These are phyloP conservation scores for Myioborus miniatus DNA, from an alignment of 2,797 vertebrate species.

Conservation along the genomic window DNA sequence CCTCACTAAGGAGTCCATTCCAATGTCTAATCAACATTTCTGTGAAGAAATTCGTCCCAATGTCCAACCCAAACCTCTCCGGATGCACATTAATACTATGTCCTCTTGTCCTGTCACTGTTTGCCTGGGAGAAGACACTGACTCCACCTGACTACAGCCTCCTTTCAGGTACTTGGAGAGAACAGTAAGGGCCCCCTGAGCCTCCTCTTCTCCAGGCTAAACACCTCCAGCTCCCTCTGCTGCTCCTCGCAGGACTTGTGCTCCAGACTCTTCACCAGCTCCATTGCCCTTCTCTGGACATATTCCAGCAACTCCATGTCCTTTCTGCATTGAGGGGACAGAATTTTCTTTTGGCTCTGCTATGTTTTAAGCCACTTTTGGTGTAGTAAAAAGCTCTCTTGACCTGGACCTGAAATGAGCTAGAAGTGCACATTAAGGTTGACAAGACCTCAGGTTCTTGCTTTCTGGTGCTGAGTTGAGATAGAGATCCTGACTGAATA, in stretches of 20 bases:
- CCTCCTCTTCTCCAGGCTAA: not conserved
- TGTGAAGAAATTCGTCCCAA: not conserved
- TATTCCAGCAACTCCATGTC: fast-evolving
- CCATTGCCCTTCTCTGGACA: not conserved
- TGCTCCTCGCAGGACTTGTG: not conserved
- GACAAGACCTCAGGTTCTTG: not conserved
- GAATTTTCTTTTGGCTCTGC: not conserved
- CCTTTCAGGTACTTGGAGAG: not conserved
- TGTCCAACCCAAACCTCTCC: not conserved
- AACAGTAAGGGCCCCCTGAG: not conserved
- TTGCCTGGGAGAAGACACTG: not conserved
- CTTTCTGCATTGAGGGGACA: not conserved
- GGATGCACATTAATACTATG: not conserved
- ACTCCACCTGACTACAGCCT: not conserved
- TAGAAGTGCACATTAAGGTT: not conserved
- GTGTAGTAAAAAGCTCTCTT: not conserved
- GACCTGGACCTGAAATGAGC: not conserved
- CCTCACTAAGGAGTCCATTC: not conserved
- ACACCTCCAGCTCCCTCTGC: fast-evolving
- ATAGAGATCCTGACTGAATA: not conserved
- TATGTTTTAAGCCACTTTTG: not conserved
- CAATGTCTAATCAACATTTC: not conserved
- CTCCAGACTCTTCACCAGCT: not conserved
- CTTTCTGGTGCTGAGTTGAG: not conserved
- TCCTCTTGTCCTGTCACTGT: not conserved